Evolutionary conservation across 2,113 vertebrate species (phyloP).

Genomic region (Charadrius vociferus): DNA sequence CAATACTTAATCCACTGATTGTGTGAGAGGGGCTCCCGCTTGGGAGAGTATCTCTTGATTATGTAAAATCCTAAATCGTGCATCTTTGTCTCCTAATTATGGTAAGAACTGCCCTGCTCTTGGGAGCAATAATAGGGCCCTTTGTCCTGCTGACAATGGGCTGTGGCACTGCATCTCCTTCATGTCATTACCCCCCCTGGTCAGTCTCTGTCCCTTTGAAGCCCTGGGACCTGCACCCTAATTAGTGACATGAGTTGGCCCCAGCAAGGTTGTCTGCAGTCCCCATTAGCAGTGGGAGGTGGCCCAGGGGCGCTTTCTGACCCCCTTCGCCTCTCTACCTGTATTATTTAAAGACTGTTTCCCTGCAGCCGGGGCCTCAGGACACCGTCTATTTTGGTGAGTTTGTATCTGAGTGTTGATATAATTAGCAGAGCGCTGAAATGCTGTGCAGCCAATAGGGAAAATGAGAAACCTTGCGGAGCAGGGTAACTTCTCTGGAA

Average conservation of each 20-base stretch:
- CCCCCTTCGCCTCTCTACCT: not conserved
- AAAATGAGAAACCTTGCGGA: not conserved
- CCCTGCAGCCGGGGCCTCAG: not conserved
- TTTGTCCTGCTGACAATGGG: slow-evolving; percentile 29
- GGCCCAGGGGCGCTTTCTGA: not conserved
- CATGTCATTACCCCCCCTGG: not conserved
- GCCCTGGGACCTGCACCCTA: not conserved
- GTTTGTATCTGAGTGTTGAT: slow-evolving; percentile 35
- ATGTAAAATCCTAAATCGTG: slow-evolving; percentile 36
- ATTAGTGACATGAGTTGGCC: not conserved
- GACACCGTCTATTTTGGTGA: slow-evolving; percentile 44
- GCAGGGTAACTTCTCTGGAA: not conserved
- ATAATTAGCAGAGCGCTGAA: slow-evolving; percentile 44
- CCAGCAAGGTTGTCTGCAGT: not conserved
- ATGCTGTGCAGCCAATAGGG: not conserved
- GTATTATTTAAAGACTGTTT: not conserved
- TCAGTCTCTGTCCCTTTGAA: slow-evolving; percentile 24
- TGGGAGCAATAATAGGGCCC: not conserved
- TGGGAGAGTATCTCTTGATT: slow-evolving; percentile 48
- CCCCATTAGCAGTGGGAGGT: not conserved
- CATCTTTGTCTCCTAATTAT: slow-evolving; percentile 52
- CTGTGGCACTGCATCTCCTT: not conserved
- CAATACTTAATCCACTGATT: slow-evolving; percentile 68
- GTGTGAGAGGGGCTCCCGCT: slow-evolving; percentile 15
- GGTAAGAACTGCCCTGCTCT: slow-evolving; percentile 6